Conservation (phyloP, 2,797 vertebrate genomes). For the Schizothorax lantsangensis region DNA sequence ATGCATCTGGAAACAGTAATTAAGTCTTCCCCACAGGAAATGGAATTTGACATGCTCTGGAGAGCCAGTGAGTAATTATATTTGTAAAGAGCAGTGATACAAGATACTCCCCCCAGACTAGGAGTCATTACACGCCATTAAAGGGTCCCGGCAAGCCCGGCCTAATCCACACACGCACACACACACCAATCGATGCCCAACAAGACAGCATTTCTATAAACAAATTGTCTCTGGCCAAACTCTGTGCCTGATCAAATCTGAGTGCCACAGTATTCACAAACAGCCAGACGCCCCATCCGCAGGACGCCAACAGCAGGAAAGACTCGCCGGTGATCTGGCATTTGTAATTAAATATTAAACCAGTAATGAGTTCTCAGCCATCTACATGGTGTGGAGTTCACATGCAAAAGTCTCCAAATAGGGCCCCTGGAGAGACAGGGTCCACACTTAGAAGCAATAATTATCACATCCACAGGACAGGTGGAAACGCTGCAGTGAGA, state of each 20-base stretch:
- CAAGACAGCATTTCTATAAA: slow-evolving; percentile 68
- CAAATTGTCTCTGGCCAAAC: slow-evolving; percentile 64
- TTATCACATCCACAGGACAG: slow-evolving; percentile 66
- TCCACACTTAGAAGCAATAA: slow-evolving; percentile 79
- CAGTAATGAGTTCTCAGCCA: slow-evolving; percentile 76
- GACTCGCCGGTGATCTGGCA: slow-evolving; percentile 46
- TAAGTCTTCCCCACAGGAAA: slow-evolving; percentile 76
- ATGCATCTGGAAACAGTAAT: slow-evolving; percentile 82
- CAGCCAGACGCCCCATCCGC: slow-evolving; percentile 32
- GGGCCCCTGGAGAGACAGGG: slow-evolving; percentile 70
- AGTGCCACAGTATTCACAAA: slow-evolving; percentile 19
- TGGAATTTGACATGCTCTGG: slow-evolving; percentile 82
- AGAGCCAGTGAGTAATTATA: slow-evolving; percentile 86
- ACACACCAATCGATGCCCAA: slow-evolving; percentile 67
- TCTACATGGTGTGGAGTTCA: slow-evolving; percentile 74
- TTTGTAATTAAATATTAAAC: slow-evolving; percentile 77
- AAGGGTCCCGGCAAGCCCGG: slow-evolving; percentile 69
- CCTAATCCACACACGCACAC: slow-evolving; percentile 10
- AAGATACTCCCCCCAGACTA: slow-evolving; percentile 82
- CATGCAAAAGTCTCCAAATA: slow-evolving; percentile 76
- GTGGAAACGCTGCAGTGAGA: slow-evolving; percentile 57
- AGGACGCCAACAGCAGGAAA: slow-evolving; percentile 27
- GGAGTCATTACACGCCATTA: slow-evolving; percentile 84
- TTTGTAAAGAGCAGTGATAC: slow-evolving; percentile 87
- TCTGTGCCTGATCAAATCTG: slow-evolving; percentile 31